These are phyloP conservation scores for Kryptopterus vitreolus DNA, from an alignment of 2,797 vertebrate genomes.

Conservation along the genomic window DNA sequence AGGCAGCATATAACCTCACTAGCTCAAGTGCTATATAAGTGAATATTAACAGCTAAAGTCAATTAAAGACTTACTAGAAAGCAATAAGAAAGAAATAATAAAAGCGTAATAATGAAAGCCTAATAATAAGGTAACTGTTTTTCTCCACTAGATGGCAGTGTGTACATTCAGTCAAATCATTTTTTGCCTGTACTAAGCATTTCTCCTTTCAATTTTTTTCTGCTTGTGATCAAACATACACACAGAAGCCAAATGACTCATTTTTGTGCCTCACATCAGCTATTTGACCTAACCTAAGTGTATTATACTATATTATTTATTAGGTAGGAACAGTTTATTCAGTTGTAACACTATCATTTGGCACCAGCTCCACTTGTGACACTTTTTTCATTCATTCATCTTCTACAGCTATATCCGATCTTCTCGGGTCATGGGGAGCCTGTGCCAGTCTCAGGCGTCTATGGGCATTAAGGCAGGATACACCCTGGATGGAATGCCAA, in stretches of 20 bases:
- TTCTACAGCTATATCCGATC: too few species aligned
- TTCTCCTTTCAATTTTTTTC: background rate
- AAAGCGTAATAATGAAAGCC: too few species aligned
- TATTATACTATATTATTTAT: background rate
- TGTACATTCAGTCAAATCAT: background rate
- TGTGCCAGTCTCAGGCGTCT: too few species aligned
- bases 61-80: background rate
- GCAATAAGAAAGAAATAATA: too few species aligned
- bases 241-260: background rate
- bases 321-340: background rate
- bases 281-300: background rate
- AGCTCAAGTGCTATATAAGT: too few species aligned
- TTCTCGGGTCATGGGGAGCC: too few species aligned
- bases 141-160: constrained; percentile 31
- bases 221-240: background rate
- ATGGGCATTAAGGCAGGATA: too few species aligned
- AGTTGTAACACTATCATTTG: background rate
- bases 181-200: background rate
- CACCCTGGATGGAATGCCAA: too few species aligned
- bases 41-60: background rate
- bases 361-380: background rate
- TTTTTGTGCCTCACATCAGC: background rate
- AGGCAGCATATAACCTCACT: background rate
- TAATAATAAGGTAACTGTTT: too few species aligned
- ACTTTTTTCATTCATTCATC: background rate